Evolutionary conservation across 2,113 vertebrate genomes (phyloP), one percentile per base, ranked within the genome.

Genomic region (Trogon surrucura): DNA sequence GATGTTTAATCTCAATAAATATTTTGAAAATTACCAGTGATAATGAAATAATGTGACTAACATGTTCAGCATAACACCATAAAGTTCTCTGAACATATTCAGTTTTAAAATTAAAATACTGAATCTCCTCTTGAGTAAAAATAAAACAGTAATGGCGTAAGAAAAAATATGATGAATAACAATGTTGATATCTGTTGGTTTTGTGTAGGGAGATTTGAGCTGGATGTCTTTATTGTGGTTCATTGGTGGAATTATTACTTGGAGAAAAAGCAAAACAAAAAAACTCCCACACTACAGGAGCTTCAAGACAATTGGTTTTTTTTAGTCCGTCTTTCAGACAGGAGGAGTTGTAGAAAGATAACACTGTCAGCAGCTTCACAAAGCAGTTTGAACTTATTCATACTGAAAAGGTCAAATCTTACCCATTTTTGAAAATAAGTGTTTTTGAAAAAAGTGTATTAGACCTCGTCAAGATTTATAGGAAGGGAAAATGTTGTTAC

Each of bases 51-150:
- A 50, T 64, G 16, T 64, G 60, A 88, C 23, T 18, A 56, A 20
- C 22, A 20, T 60, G 17, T 53, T 23, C 78, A 66, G 6, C 17
- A 75, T 64, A 72, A 75, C 9, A 60, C 3, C 54, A 61, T 2
- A 77, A 16, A 88, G 3, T 6, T 29, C 12, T 73, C 41, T 80
- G 47, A 69, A 90, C 25, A 26, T 6, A 34, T 77, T 70, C 15
- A 74, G 12, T 47, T 93, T 95, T 87, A 50, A 41, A 93, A 91
- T 66, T 85, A 64, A 91, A 94, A 41, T 81, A 18, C 18, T 67
- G 4, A 41, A 27, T 69, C 16, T 73, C 57, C 32, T 91, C 41
- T n/a, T 75, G 25, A 89, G 22, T 54, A 66, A 80, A 74, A 89
- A 60, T 36, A 87, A 86, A 92, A 36, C 8, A 58, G 30, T 62